Conservation (phyloP, 2,888 invertebrate species). For the Chrysotoxum bicinctum region DNA sequence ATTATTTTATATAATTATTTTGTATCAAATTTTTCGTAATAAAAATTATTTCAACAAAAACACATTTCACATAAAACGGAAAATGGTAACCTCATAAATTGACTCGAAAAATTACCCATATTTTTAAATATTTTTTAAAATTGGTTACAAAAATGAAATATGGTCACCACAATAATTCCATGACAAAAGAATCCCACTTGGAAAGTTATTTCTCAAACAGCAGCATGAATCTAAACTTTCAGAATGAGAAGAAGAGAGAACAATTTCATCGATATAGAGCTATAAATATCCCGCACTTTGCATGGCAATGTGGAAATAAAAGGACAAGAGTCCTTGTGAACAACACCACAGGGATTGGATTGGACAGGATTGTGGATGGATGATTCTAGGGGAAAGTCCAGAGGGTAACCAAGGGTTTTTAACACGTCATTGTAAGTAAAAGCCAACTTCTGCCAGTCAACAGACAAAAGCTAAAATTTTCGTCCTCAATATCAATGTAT, state of each 20-base stretch:
- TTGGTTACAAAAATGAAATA: background rate
- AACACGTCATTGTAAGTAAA: conserved; percentile 25
- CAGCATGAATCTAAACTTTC: conserved; percentile 3
- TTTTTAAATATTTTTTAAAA: too few relatives aligned
- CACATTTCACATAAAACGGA: too few relatives aligned
- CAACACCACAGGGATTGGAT: conserved; percentile 17
- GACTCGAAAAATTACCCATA: too few relatives aligned
- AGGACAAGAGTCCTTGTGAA: conserved; percentile 44
- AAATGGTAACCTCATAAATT: background rate
- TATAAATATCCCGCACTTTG: conserved; percentile 26
- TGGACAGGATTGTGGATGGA: background rate
- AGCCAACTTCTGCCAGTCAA: conserved; percentile 12
- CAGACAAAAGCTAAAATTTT: background rate
- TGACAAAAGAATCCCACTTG: conserved; percentile 15
- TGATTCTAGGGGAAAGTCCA: background rate
- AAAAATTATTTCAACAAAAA: too few relatives aligned
- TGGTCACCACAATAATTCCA: background rate
- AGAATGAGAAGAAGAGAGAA: background rate
- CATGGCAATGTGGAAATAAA: conserved; percentile 39
- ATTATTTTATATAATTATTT: too few relatives aligned
- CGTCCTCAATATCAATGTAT: background rate
- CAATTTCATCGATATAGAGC: conserved; percentile 19
- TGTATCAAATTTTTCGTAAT: too few relatives aligned
- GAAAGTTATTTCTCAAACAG: conserved; percentile 4
- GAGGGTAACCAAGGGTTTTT: conserved; percentile 6